Conservation (phyloP, 1,140 invertebrate genomes). For the Stenopsyche tienmushanensis region DNA sequence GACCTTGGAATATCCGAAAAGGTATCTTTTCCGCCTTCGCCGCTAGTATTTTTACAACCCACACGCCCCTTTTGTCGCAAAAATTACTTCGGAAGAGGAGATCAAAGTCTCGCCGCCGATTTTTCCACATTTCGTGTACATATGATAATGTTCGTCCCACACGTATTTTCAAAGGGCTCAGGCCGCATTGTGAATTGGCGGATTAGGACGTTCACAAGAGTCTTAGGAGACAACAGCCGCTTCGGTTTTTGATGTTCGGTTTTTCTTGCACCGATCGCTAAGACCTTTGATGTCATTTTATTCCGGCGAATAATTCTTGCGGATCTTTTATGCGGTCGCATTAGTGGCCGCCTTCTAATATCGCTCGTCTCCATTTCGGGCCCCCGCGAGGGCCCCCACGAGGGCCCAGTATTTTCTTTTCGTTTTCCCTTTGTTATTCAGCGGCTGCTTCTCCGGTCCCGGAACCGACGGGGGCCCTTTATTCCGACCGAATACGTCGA, state of each 20-base stretch:
- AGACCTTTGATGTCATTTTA: conserved; percentile 17
- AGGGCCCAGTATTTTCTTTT: background rate
- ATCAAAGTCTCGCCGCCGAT: background rate
- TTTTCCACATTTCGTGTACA: background rate
- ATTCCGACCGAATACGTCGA: too few species aligned
- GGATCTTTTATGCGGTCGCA: conserved; percentile 6
- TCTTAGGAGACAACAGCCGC: conserved; percentile 13
- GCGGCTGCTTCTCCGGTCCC: background rate
- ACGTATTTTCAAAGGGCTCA: background rate
- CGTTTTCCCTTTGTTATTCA: background rate
- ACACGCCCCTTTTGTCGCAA: background rate
- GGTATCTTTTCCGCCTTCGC: background rate
- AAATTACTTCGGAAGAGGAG: background rate
- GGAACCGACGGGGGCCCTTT: too few species aligned
- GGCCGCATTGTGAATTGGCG: conserved; percentile 11
- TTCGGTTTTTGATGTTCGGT: conserved; percentile 19
- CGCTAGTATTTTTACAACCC: background rate
- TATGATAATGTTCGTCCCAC: background rate
- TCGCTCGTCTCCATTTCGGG: too few species aligned
- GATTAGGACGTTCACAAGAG: conserved; percentile 18
- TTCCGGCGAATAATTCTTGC: background rate
- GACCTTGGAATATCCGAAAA: too few species aligned
- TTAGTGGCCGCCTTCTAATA: background rate
- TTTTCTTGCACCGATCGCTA: conserved; percentile 12
- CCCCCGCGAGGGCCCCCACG: too few species aligned